Evolutionary conservation across 2,888 invertebrate genomes (phyloP).

Genomic region (Odiellus spinosus): DNA sequence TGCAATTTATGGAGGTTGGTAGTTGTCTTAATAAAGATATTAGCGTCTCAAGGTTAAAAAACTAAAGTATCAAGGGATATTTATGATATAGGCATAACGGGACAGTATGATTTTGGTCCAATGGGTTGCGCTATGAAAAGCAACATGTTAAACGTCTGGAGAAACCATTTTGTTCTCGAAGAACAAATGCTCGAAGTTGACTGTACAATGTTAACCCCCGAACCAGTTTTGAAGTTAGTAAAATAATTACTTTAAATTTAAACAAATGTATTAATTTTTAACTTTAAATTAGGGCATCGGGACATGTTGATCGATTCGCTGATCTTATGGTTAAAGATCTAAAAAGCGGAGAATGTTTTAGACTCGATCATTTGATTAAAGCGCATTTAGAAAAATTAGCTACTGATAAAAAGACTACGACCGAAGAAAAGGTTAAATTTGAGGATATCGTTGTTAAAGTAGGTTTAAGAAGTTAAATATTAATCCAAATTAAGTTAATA

Average conservation of each 20-base stretch:
- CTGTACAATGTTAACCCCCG: conserved; percentile 92
- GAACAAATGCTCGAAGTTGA: conserved; percentile 99
- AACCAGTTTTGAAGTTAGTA: conserved; percentile 68
- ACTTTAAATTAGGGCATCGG: conserved; percentile 54
- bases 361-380: conserved; percentile 94
- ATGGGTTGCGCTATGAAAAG: conserved; percentile 98
- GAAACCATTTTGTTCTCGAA: conserved; percentile 87
- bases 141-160: conserved; percentile 83
- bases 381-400: conserved; percentile 69
- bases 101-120: conserved; percentile 96
- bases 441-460: conserved; percentile 58
- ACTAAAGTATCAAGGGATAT: no score
- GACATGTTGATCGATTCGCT: conserved; percentile 96
- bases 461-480: conserved; percentile 16
- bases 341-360: conserved; percentile 90
- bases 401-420: conserved; percentile 62
- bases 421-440: conserved; percentile 53
- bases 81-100: conserved; percentile 37
- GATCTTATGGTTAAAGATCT: conserved; percentile 98
- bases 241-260: no score
- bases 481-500: background rate
- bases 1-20: conserved; percentile 87
- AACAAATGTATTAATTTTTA: no score
- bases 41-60: no score
- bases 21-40: background rate